Base-by-base conservation (phyloP, 2,797 vertebrate genomes). In the Phrynocephalus forsythii region DNA sequence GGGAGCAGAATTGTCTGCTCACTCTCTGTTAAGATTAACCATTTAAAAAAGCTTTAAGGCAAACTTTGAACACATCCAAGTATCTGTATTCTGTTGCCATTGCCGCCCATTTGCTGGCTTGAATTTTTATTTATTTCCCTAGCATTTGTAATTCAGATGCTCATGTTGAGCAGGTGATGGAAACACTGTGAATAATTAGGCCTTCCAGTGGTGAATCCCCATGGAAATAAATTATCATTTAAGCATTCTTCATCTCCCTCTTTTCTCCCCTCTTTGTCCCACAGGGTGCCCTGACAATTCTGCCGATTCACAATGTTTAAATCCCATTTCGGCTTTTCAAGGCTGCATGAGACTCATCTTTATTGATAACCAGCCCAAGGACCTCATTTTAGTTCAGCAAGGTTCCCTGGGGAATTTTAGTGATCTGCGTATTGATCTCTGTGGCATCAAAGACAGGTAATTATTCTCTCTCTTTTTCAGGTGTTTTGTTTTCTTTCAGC, bases 361-460 rank as follows among this genome's bases (percentile, higher is more conserved):
- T 96, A 97, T 99, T 96, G 98, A 99, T 97, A 97, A 98, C 96
- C 98, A 99, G 95, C 98, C 97, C 69, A 96, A 98, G 93, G 97
- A 98, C 94, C 97, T 99, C 93, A 97, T 97, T 94, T 97, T 96
- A 66, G 97, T 99, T 87, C 98, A 99, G 96, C 98, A 98, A 96
- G 98, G 98, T 67, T 92, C 97, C 92, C 96, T 98, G 96, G 99
- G 99, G 96, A 98, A 97, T 95, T 98, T 98, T 95, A 98, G 98
- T 90, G 97, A 98, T 95, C 97, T 99, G 86, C 98, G 97, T 94
- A 98, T 99, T 92, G 98, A 99, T 97, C 97, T 98, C 81, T 99
- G 99, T 97, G 97, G 96, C 92, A 99, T 99, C 96, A 98, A 97
- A 97, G 99, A 99, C 98, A 99, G 99, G 99, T 99, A 98, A 97